Conservation (phyloP, 1,140 invertebrate species). For the Portunus trituberculatus region DNA sequence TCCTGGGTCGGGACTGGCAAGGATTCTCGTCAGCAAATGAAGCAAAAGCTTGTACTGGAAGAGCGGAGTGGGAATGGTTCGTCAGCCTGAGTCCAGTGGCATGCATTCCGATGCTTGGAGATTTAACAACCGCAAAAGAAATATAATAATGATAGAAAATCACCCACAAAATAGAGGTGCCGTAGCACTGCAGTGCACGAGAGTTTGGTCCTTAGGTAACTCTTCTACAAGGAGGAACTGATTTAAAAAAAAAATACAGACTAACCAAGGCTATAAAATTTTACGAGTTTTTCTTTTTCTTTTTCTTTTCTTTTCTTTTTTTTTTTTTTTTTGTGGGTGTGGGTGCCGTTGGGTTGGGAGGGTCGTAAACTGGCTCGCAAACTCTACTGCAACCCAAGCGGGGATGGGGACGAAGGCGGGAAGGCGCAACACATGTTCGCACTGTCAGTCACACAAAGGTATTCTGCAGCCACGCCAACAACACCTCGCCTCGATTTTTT, state of each 20-base stretch:
- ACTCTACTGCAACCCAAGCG: not conserved
- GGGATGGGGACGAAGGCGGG: not conserved
- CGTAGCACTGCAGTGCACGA: not conserved
- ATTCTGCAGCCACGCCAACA: not conserved
- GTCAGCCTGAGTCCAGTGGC: not conserved
- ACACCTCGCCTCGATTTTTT: not conserved
- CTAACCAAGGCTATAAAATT: not conserved
- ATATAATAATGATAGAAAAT: constrained; percentile 15
- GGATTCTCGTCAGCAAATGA: not conserved
- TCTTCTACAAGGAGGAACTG: not conserved
- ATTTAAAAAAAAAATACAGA: not conserved
- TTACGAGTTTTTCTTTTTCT: not conserved
- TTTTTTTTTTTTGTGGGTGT: not conserved
- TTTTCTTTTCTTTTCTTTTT: not conserved
- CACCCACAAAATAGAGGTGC: not conserved
- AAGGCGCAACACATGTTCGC: not conserved
- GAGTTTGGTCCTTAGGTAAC: not conserved
- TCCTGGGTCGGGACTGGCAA: not conserved
- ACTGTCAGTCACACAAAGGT: not conserved
- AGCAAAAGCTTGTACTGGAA: not conserved
- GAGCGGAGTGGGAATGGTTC: not conserved
- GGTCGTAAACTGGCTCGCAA: constrained; percentile 10
- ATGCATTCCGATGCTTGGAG: not conserved
- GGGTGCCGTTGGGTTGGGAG: not conserved
- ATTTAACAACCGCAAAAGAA: not conserved